Evolutionary conservation across 2,888 invertebrate species (phyloP), one percentile per base, ranked within the genome.

Genomic region (Lepeophtheirus nordmannii): DNA sequence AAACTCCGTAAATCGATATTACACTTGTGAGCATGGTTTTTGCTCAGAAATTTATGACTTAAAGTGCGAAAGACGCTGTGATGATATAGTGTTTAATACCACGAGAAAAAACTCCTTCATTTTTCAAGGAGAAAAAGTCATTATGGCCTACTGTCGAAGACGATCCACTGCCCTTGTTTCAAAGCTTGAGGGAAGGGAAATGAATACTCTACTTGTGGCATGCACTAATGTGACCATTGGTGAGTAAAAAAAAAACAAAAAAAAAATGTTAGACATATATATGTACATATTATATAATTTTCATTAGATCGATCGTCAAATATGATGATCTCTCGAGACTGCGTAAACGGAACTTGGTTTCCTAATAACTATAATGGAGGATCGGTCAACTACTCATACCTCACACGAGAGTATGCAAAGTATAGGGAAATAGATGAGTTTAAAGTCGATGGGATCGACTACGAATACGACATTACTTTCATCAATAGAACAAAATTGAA

Each of bases 61-160:
- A 10, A 41, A 17, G n/a, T 66, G 66, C 12, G 60, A 66, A 22
- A 9, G 66, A 9, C 12, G 58, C 1, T 66, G 66, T 53, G 60
- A 68, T 58, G 68, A 67, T 39, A 68, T 65, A 10, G 57, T 68
- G 5, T 67, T 69, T 46, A 62, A 68, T 14, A 66, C 69, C 59
- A 58, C 62, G 12, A 68, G 69, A 11, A 68, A 68, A 57, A 70
- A 70, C 53, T 65, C 69, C 12, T 62, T 70, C 3, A 68, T 70
- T 17, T 70, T 70, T 60, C 69, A 69, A 40, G 65, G 65, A 22
- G 70, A 70, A 40, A 59, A 68, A 56, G 59, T 70, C 22, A 68
- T 69, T 38, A 64, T 69, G n/a, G 67, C 68, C 10, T 62, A 68
- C 10, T 70, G 70, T 46, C 30, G 38, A n/a, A 37, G 20, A 14